Percentiles rank a stretch among this genome's conserved stretches.
Conservation (phyloP, 2,797 vertebrate species). For the Gobionotothen gibberifrons region DNA sequence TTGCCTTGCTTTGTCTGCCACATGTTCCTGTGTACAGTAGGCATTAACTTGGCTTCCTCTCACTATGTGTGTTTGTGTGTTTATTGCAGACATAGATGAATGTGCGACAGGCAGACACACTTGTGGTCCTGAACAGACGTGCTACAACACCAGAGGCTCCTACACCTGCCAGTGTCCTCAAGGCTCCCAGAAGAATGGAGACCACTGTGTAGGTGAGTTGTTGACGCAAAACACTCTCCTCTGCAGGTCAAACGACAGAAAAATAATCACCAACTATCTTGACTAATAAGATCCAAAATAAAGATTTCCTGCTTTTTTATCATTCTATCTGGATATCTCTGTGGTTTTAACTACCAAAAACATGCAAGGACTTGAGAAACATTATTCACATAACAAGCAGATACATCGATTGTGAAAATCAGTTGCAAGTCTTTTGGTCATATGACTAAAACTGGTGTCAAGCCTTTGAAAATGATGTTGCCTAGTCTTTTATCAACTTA, state of each 20-base stretch:
- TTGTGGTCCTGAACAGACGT: conserved; percentile 91
- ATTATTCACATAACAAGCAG: too few species aligned
- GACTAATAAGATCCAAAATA: too few species aligned
- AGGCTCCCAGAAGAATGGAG: conserved; percentile 92
- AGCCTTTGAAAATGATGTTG: neutral
- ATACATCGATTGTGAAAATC: too few species aligned
- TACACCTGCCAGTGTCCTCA: conserved; percentile 91
- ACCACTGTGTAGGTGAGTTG: conserved; percentile 92
- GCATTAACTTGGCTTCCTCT: conserved; percentile 33
- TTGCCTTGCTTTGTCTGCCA: conserved; percentile 53
- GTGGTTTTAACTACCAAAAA: too few species aligned
- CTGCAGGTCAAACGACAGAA: too few species aligned
- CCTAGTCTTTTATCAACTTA: neutral
- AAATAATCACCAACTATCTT: too few species aligned
- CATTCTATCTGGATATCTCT: too few species aligned
- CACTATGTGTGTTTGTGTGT: conserved; percentile 42
- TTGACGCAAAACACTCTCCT: conserved; percentile 9
- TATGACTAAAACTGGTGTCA: neutral
- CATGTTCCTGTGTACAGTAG: conserved; percentile 27
- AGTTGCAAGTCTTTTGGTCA: neutral
- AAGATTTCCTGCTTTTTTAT: too few species aligned
- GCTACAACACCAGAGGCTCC: conserved; percentile 93
- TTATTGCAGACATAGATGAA: conserved; percentile 91
- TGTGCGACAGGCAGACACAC: conserved; percentile 89
- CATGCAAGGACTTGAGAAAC: too few species aligned